These are phyloP conservation scores for Nasonia vitripennis DNA, from an alignment of 1,140 invertebrate species.

Conservation along the genomic window DNA sequence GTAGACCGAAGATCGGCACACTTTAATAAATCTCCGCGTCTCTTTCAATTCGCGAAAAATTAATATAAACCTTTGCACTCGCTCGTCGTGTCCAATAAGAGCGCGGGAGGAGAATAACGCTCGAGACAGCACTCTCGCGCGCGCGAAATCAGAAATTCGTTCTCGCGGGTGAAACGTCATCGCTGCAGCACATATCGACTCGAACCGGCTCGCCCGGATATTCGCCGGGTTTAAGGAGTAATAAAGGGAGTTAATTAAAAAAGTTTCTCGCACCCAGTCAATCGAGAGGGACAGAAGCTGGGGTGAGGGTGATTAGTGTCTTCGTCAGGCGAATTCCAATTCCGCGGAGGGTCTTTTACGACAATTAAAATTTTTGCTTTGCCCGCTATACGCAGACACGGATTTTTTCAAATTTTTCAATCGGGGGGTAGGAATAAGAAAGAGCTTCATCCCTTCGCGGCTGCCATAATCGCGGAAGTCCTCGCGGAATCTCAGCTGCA, in stretches of 20 bases:
- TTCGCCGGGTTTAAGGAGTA: conserved; percentile 8
- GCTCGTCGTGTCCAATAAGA: not conserved
- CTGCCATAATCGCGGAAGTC: not conserved
- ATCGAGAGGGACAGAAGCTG: not conserved
- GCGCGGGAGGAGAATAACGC: not conserved
- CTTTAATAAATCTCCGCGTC: not conserved
- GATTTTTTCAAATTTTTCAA: not conserved
- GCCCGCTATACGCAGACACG: no score
- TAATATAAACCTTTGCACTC: not conserved
- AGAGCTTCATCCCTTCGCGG: not conserved
- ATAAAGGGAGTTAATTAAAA: conserved; percentile 34
- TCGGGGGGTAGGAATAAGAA: not conserved
- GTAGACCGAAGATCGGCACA: not conserved
- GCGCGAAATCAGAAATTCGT: not conserved
- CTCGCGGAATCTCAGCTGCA: conserved; percentile 38
- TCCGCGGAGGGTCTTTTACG: not conserved
- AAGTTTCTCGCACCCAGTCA: conserved; percentile 15
- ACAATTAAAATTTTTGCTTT: not conserved
- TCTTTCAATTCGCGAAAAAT: not conserved
- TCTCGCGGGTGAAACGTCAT: not conserved
- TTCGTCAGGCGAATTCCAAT: conserved; percentile 11
- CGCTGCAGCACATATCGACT: not conserved
- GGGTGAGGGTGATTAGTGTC: not conserved
- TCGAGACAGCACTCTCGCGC: no score
- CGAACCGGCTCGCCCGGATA: not conserved